Base-by-base conservation (phyloP, 2,113 vertebrate genomes). In the Syngnathus scovelli region DNA sequence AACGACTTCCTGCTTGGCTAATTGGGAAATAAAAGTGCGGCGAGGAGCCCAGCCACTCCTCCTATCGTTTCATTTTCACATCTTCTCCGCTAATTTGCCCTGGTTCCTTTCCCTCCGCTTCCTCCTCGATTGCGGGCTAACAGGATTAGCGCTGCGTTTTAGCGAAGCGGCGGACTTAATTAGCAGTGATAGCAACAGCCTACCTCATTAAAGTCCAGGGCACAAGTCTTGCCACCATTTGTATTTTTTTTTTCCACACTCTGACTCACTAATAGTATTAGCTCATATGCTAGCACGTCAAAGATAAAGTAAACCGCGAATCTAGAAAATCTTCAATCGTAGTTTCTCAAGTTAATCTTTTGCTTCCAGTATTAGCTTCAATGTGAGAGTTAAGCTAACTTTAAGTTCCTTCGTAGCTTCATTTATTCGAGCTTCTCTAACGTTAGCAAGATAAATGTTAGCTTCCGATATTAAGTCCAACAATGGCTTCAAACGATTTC, bases 121-220 rank as follows among this genome's bases (percentile, higher is more conserved):
- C 60, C 69, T 18, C 44, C 77, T 52, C 19, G 18, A 52, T 71
- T 72, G 77, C 72, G 33, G 69, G 75, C 74, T 90, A 91, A 91
- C 86, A 81, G 83, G 90, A 90, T 91, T 90, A 91, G 76, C 58
- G 55, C 67, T 61, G 79, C 71, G 52, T 83, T 76, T 87, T 85
- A 86, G 87, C 80, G 84, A 83, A 80, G 79, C 77, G 68, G 80
- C 80, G 86, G 88, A 89, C 90, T 89, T 91, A 86, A 91, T 90
- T 89, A 86, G 85, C 87, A 80, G 83, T 86, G 88, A 90, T 89
- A 89, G 87, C 83, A 75, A 79, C 81, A 85, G 82, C 86, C 83
- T 81, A 85, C 64, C 84, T 85, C 87, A 82, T 89, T 88, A 90
- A 78, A 61, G 37, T 21, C 19, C 19, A n/a, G 66, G 65, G 68